Evolutionary conservation across 2,797 vertebrate species (phyloP).

Genomic region (Coracias cyanogaster): DNA sequence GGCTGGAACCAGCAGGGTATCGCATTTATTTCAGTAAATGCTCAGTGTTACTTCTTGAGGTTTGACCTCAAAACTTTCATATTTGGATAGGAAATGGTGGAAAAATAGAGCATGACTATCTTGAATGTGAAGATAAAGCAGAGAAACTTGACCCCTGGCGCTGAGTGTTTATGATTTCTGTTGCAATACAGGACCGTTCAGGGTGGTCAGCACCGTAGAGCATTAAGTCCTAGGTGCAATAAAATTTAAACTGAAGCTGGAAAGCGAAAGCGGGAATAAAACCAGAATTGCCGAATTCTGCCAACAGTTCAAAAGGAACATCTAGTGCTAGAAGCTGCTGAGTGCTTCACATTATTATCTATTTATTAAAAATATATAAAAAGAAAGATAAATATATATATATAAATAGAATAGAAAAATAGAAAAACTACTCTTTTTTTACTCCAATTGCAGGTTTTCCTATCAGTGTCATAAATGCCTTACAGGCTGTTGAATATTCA

Average conservation of each 20-base stretch:
- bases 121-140: neutral
- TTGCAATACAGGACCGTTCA: neutral
- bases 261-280: neutral
- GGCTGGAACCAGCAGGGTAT: neutral
- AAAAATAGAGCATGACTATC: neutral
- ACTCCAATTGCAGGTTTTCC: neutral
- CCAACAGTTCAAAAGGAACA: neutral
- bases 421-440: neutral
- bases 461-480: neutral
- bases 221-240: neutral
- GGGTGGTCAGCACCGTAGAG: neutral
- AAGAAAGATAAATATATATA: neutral
- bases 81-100: conserved; percentile 9
- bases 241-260: conserved; percentile 10
- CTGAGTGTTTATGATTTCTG: neutral
- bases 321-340: neutral
- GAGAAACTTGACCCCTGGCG: neutral
- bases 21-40: neutral
- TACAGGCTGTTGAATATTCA: neutral
- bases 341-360: neutral
- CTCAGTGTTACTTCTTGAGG: neutral
- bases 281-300: neutral
- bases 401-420: neutral
- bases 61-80: neutral
- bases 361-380: neutral